These are phyloP conservation scores for Anseranas semipalmata DNA, from an alignment of 2,113 vertebrate species.

Conservation along the genomic window DNA sequence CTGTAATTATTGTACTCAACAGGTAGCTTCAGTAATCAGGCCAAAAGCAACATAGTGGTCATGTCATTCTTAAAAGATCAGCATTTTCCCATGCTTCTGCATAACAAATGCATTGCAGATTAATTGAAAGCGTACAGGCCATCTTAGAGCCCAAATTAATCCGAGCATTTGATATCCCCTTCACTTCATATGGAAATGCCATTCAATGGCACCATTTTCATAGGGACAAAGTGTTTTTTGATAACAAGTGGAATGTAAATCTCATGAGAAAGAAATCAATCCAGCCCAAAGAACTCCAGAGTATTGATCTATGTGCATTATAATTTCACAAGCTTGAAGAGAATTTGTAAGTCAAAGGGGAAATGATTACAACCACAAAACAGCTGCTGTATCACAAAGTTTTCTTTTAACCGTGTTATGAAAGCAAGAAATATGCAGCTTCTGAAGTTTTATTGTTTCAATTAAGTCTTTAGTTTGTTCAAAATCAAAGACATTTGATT, in stretches of 20 bases:
- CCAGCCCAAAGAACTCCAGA: slow-evolving; percentile 67
- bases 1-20: slow-evolving; percentile 73
- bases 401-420: slow-evolving; percentile 48
- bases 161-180: slow-evolving; percentile 70
- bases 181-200: slow-evolving; percentile 79
- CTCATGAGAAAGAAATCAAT: slow-evolving; percentile 80
- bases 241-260: slow-evolving; percentile 77
- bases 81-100: slow-evolving; percentile 75
- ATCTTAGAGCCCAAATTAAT: slow-evolving; percentile 73
- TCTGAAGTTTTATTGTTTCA: slow-evolving; percentile 7
- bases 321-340: slow-evolving; percentile 71
- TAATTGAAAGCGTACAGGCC: slow-evolving; percentile 67
- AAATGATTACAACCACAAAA: slow-evolving; percentile 49
- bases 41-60: slow-evolving; percentile 73
- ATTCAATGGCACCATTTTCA: slow-evolving; percentile 76
- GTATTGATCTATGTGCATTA: slow-evolving; percentile 74
- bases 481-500: slow-evolving; percentile 47
- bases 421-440: slow-evolving; percentile 52
- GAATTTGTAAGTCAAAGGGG: slow-evolving; percentile 61
- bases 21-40: slow-evolving; percentile 74
- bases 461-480: slow-evolving; percentile 29
- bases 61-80: slow-evolving; percentile 73
- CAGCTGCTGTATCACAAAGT: slow-evolving; percentile 31
- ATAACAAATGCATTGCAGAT: slow-evolving; percentile 68
- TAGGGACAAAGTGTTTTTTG: slow-evolving; percentile 76